These are phyloP conservation scores for Ceyx cyanopectus DNA, from an alignment of 2,113 vertebrate genomes.

Conservation along the genomic window DNA sequence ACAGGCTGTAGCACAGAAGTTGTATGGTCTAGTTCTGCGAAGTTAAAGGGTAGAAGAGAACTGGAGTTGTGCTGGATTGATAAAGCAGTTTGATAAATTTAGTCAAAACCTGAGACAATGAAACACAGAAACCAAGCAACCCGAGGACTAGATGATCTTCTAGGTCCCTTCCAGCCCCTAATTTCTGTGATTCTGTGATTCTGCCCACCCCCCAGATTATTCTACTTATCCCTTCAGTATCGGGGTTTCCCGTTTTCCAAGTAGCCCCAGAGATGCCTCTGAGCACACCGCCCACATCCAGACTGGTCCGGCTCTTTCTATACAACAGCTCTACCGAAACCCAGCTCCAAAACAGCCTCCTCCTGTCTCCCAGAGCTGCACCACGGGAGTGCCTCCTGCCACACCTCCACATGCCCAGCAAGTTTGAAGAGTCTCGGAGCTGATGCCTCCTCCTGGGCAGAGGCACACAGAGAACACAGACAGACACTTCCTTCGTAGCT, in stretches of 20 bases:
- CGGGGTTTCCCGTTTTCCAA: background rate
- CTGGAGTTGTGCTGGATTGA: too few species aligned
- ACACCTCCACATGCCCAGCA: background rate
- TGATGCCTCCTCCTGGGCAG: background rate
- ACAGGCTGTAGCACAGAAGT: too few species aligned
- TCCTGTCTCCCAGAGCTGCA: background rate
- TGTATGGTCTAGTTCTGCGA: too few species aligned
- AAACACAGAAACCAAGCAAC: background rate
- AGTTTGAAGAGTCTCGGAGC: background rate
- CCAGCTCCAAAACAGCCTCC: background rate
- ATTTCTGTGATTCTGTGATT: too few species aligned
- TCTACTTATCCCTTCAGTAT: background rate
- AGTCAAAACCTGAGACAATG: background rate
- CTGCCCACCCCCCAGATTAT: background rate
- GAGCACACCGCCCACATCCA: background rate
- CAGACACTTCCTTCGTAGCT: background rate
- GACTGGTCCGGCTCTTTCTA: background rate
- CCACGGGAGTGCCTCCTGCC: accelerated
- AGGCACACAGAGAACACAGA: background rate
- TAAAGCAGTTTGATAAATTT: too few species aligned
- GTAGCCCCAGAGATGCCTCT: background rate
- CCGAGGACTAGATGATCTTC: too few species aligned
- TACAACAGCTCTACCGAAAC: background rate
- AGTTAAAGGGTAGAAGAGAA: too few species aligned
- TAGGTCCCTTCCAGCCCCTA: too few species aligned